Percentiles rank a stretch among this genome's conserved stretches.
phyloP scores from a whole-genome alignment of 2,888 invertebrate species.

The Chironomus tentans region DNA sequence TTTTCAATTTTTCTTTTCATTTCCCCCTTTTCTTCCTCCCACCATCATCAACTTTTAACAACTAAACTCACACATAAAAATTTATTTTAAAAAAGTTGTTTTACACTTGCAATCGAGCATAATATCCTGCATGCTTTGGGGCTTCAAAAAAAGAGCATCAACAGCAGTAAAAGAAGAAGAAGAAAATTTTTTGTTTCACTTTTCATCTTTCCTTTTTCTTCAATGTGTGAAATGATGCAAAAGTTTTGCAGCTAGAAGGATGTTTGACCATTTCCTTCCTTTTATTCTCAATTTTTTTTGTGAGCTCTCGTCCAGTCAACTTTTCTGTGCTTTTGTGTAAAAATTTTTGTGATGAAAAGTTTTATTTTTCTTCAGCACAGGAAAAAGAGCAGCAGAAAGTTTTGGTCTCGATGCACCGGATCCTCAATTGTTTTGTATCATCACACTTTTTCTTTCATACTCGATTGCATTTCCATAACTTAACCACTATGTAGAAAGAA shows the following conservation, averaged over 20 bases:
- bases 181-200: neutral
- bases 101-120: slow-evolving; percentile 25
- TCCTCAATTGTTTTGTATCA: slow-evolving; percentile 22
- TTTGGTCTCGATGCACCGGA: slow-evolving; percentile 5
- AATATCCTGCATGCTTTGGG: slow-evolving; percentile 18
- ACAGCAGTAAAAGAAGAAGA: neutral
- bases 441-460: neutral
- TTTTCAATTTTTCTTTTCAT: neutral
- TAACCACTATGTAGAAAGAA: neutral
- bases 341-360: neutral
- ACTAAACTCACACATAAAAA: neutral
- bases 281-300: too few relatives aligned
- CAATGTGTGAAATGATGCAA: slow-evolving; percentile 9
- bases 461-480: neutral
- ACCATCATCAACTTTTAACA: too few relatives aligned
- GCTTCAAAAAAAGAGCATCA: neutral
- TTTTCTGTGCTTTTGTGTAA: neutral
- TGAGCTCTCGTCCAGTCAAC: neutral
- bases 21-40: neutral
- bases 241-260: slow-evolving; percentile 2
- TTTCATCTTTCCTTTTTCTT: neutral
- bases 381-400: neutral
- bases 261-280: slow-evolving; percentile 27
- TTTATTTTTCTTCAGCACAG: neutral
- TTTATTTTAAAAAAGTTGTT: slow-evolving; percentile 5